Base-by-base conservation (phyloP, 2,797 vertebrate species). In the Cottoperca gobio region DNA sequence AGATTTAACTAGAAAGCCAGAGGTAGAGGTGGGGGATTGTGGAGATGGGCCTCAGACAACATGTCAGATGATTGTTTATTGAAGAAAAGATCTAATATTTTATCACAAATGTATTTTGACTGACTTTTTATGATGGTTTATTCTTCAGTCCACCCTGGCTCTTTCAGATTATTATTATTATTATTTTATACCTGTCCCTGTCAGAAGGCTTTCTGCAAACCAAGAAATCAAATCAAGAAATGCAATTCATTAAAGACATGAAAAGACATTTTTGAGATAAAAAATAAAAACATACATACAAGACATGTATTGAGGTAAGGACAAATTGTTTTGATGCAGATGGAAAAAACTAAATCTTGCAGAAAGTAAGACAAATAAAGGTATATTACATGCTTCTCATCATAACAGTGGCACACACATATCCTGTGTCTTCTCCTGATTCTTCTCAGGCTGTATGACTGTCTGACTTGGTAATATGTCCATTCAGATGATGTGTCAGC, bases 1-100 rank as follows among this genome's bases (percentile, higher is more conserved):
- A 86, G 35, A 83, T 62, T 70, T 84, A 58, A 63, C 43, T 64
- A 67, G 76, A 86, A 80, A 67, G 68, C 50, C 69, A 53, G 70
- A 52, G n/a, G 69, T 62, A 71, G 73, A 64, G 50, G 39, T 77
- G 64, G 73, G 82, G 69, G 81, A 55, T 61, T 72, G 61, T 73
- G 48, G 23, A 48, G 14, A 26, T 48, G 39, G 9, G 54, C n/a
- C 42, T 17, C 8, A 23, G 50, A 24, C 19, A 14, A 31, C 39
- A 31, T 57, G 9, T n/a, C 8, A 45, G 2, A 24, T 33, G 12
- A 8, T 6, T 43, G 12, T 55, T 57, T 40, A 33, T 33, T 33
- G 31, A 33, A 31, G 31, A 33, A 33, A 33, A 8, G 33, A 33
- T n/a, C 31, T 7, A 8, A 33, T 8, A 33, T 33, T 33, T 33